Conservation (phyloP, 2,888 invertebrate genomes). For the Lampropteryx suffumata region DNA sequence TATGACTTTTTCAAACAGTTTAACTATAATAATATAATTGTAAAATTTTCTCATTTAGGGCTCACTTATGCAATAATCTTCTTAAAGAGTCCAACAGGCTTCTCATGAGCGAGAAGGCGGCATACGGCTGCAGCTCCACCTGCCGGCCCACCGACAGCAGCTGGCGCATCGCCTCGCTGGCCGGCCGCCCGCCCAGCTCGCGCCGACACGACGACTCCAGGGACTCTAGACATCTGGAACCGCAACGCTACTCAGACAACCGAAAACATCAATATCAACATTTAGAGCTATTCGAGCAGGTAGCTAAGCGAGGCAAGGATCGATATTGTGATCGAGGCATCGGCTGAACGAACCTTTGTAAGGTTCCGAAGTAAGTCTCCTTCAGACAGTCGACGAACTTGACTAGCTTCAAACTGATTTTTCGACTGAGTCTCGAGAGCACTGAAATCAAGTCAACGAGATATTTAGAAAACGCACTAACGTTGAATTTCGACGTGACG, state of each 20-base stretch:
- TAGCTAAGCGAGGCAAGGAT: too few relatives aligned
- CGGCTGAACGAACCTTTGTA: slow-evolving; percentile 88
- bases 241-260: too few relatives aligned
- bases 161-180: slow-evolving; percentile 86
- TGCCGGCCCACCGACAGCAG: slow-evolving; percentile 89
- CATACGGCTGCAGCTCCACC: slow-evolving; percentile 82
- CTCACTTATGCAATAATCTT: slow-evolving; percentile 60
- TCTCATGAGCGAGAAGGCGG: slow-evolving; percentile 61
- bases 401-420: slow-evolving; percentile 90
- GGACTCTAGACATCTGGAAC: slow-evolving; percentile 65
- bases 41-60: too few relatives aligned
- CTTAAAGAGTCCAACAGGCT: slow-evolving; percentile 60
- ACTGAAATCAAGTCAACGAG: slow-evolving; percentile 66
- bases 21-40: too few relatives aligned
- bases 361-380: slow-evolving; percentile 91
- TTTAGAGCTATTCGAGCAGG: too few relatives aligned
- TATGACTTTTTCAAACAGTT: too few relatives aligned
- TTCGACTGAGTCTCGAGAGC: slow-evolving; percentile 87
- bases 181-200: slow-evolving; percentile 63
- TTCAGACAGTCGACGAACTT: slow-evolving; percentile 91
- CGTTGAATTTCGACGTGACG: too few relatives aligned
- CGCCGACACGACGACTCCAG: slow-evolving; percentile 60
- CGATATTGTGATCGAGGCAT: too few relatives aligned
- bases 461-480: not conserved
- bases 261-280: too few relatives aligned